These are phyloP conservation scores for Callyntrura guangdongensis DNA, from an alignment of 2,888 invertebrate genomes.

Conservation along the genomic window DNA sequence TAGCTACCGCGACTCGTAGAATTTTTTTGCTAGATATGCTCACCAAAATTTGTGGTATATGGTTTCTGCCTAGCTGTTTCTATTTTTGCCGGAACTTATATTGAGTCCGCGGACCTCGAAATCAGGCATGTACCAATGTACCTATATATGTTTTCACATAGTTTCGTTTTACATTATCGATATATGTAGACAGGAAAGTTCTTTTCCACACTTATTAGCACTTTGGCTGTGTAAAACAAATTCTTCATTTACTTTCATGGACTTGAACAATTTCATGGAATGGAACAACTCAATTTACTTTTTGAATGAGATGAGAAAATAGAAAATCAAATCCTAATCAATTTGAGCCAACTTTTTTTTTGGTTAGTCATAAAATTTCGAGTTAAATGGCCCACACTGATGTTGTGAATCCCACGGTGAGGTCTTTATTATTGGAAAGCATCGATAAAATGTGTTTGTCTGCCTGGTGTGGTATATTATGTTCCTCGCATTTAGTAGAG, in stretches of 20 bases:
- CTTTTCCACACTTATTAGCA: constrained; percentile 41
- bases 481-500: neutral
- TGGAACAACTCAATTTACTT: constrained; percentile 79
- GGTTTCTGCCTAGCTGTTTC: neutral
- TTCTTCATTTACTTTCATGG: constrained; percentile 67
- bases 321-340: constrained; percentile 85
- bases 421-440: constrained; percentile 79
- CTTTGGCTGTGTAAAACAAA: constrained; percentile 21
- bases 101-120: too few species aligned
- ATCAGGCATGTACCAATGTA: too few species aligned
- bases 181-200: neutral
- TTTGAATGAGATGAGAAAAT: constrained; percentile 78
- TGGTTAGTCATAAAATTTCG: constrained; percentile 83
- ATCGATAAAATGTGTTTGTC: constrained; percentile 11
- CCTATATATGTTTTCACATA: neutral
- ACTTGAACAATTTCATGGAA: constrained; percentile 65
- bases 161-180: neutral
- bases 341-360: constrained; percentile 80
- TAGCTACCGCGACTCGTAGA: constrained; percentile 34
- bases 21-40: constrained; percentile 36
- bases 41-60: constrained; percentile 24
- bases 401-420: constrained; percentile 84
- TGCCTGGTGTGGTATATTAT: neutral
- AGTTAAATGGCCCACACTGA: constrained; percentile 84
- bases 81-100: too few species aligned